These are phyloP conservation scores for Psettodes erumei DNA, from an alignment of 2,113 vertebrate species.

Conservation along the genomic window DNA sequence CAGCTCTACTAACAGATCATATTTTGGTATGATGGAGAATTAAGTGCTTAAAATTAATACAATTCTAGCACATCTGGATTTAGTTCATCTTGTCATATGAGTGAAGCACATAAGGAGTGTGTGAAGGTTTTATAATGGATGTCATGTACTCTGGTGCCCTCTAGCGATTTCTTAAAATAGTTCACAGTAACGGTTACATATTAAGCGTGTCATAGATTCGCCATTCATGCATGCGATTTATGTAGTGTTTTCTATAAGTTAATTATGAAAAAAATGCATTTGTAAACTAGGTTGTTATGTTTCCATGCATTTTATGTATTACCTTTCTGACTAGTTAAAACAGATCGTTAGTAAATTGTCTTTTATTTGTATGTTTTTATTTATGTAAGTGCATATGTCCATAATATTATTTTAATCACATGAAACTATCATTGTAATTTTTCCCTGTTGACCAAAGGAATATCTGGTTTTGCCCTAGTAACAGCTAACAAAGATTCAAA, in stretches of 20 bases:
- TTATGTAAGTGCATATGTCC: too few species aligned
- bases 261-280: not conserved
- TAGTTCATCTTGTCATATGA: slow-evolving; percentile 23
- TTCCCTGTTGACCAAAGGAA: not conserved
- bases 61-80: slow-evolving; percentile 58
- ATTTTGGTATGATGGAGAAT: slow-evolving; percentile 9
- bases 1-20: not conserved
- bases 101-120: not conserved
- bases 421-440: not conserved
- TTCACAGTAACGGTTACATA: not conserved
- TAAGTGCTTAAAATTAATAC: slow-evolving; percentile 5
- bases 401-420: too few species aligned
- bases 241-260: not conserved
- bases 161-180: slow-evolving; percentile 54
- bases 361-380: not conserved
- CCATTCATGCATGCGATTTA: not conserved
- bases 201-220: not conserved
- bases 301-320: too few species aligned
- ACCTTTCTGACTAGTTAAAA: too few species aligned
- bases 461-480: not conserved
- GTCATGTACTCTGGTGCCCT: slow-evolving; percentile 71
- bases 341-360: too few species aligned
- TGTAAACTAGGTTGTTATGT: not conserved
- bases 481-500: not conserved
- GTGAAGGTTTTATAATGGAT: slow-evolving; percentile 3